Evolutionary conservation across 2,113 vertebrate genomes (phyloP).

Genomic region (Callospermophilus lateralis): DNA sequence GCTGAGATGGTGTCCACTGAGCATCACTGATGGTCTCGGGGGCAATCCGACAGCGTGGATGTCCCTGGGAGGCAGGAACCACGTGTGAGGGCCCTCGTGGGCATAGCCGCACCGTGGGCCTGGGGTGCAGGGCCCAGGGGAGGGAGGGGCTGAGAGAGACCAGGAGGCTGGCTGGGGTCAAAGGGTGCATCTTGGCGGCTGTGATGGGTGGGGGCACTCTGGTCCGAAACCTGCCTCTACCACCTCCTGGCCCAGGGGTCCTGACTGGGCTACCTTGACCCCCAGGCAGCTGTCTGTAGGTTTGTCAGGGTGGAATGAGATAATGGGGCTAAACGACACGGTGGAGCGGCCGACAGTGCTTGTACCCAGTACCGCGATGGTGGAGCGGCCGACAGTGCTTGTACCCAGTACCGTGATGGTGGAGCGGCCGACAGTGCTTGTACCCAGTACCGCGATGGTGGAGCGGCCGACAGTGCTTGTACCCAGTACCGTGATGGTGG

Average conservation of each 20-base stretch:
- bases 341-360: not conserved
- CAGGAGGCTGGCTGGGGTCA: not conserved
- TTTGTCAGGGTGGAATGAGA: not conserved
- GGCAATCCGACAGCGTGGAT: not conserved
- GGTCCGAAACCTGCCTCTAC: not conserved
- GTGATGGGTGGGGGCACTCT: not conserved
- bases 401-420: no score
- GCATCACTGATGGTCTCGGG: accelerated
- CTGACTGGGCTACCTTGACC: not conserved
- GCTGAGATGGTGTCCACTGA: not conserved
- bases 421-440: not conserved
- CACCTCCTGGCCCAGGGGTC: not conserved
- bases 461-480: not conserved
- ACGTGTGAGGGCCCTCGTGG: not conserved
- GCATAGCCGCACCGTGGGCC: accelerated
- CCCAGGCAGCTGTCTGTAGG: no score
- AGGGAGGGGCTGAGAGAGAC: not conserved
- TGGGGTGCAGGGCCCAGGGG: not conserved
- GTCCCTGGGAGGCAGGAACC: not conserved
- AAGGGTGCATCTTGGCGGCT: not conserved
- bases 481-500: not conserved
- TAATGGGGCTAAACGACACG: accelerated
- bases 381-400: not conserved
- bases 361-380: no score
- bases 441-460: no score